Evolutionary conservation across 53 echinoderm and acorn worm genomes (phyloP), one percentile per base, ranked within the genome.

Genomic region (Stichopus horrens): DNA sequence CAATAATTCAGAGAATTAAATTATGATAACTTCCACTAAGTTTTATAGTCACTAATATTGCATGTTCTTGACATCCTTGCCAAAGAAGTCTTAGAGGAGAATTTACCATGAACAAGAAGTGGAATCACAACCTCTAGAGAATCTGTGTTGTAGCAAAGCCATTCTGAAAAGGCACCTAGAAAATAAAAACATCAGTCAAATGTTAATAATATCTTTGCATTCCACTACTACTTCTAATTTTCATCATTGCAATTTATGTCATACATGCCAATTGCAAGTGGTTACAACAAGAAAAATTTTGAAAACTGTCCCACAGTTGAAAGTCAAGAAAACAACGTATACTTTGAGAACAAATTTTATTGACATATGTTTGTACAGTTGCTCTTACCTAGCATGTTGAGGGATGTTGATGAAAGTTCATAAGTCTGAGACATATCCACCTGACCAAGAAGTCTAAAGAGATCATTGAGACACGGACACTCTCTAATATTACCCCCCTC

Each of bases 401-500:
- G 94, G 68, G 98, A 95, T 76, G 98, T 98, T 37, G 98, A 89
- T 53, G 98, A 95, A 55, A 98, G 86, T 75, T 92, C 93, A 63
- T 88, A 59, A 23, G 80, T 91, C 74, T 98, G 94, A 6, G 98
- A 96, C 98, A 98, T 95, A 80, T 95, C 92, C 83, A 95, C 91
- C 74, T 94, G 94, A 75, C 96, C 90, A 7, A 95, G 88, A 18
- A 98, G 93, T 73, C 81, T 77, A 8, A 98, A 90, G 16, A 98
- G 88, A 84, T 98, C 94, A 18, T 90, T 88, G 8, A 96, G 95
- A 75, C 95, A 95, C 66, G 92, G 93, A 85, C 95, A 94, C 7
- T 95, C 95, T 0, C 98, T 94, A 85, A 94, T 96, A n/a, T 98
- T 95, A 22, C 98, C 98, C 7, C 94, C 95, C 86, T 98, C 98